Base-by-base conservation (phyloP, 2,888 invertebrate species). In the Hyalella azteca region DNA sequence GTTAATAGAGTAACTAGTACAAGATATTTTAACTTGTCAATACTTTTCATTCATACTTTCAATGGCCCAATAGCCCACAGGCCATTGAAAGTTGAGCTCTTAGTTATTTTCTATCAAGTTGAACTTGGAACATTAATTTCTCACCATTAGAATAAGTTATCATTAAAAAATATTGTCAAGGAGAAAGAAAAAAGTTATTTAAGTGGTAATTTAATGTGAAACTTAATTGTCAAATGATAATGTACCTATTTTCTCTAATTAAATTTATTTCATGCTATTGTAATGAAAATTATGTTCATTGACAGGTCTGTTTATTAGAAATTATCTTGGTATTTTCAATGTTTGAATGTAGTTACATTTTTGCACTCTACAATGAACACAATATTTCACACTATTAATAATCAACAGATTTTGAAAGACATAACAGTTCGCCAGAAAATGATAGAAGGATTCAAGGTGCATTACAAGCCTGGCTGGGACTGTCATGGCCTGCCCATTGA, bases 401-500 rank as follows among this genome's bases (percentile, higher is more conserved):
- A 79, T 60, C 87, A 88, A 26, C 87, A 97, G 95, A 93, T 99
- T 86, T 90, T 98, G 75, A 99, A 99, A 90, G 99, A 99, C 88
- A 94, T 98, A 77, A 94, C 94, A 41, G 90, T 94, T 85, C 91
- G 96, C 78, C 92, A 92, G 86, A 93, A 94, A 87, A 89, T 97
- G 41, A 88, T 95, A 3, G 91, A 91, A 86, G 94, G 95, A 0
- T 91, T 91, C 85, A 91, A 91, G 87, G 93, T 98, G 0, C 92
- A 95, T 87, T 99, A 94, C 87, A 88, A 93, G 19, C 97, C 97
- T 0, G 99, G 99, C 0, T 99, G 98, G 98, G 99, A 99, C 88
- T 99, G 99, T 87, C 99, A 99, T 88, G 99, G 99, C 0, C 89
- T 99, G 77, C 99, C 99, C 0, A 99, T 99, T 86, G 99, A 99